A percentile compares a stretch with the other conserved stretches of the same genome.
These are phyloP conservation scores for Stenurella melanura DNA, from an alignment of 2,888 invertebrate genomes.

Conservation along the genomic window DNA sequence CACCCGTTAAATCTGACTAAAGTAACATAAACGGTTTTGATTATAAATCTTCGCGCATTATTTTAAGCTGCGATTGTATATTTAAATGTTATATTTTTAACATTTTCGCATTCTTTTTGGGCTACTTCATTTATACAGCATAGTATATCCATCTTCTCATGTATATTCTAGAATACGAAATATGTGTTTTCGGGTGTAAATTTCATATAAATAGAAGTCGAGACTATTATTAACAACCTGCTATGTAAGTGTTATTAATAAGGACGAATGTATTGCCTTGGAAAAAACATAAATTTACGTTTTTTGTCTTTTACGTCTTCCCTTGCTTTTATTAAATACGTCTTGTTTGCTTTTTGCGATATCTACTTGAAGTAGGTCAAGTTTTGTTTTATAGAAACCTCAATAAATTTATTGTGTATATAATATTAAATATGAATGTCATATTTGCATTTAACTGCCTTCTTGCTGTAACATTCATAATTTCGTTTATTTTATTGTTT, in stretches of 20 bases:
- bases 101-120: conserved; percentile 3
- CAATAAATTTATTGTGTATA: background rate
- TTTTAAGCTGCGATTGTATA: background rate
- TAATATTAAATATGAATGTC: background rate
- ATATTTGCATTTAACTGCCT: background rate
- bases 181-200: conserved; percentile 3
- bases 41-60: conserved; percentile 11
- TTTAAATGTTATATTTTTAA: conserved; percentile 13
- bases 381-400: background rate
- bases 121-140: conserved; percentile 1
- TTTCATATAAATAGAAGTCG: conserved; percentile 6
- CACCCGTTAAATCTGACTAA: background rate
- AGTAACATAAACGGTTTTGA: background rate
- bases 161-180: conserved; percentile 4
- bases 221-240: conserved; percentile 7
- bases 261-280: conserved; percentile 7
- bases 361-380: background rate
- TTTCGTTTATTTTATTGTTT: background rate
- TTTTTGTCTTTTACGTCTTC: conserved; percentile 5
- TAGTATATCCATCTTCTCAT: conserved; percentile 2
- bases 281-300: background rate
- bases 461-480: background rate
- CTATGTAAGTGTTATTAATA: conserved; percentile 7
- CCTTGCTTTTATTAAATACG: background rate
- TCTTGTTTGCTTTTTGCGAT: background rate